A percentile compares a stretch with the other conserved stretches of the same genome.
These are phyloP conservation scores for Acanthosepion pharaonis DNA, from an alignment of 2,888 invertebrate species.

Conservation along the genomic window DNA sequence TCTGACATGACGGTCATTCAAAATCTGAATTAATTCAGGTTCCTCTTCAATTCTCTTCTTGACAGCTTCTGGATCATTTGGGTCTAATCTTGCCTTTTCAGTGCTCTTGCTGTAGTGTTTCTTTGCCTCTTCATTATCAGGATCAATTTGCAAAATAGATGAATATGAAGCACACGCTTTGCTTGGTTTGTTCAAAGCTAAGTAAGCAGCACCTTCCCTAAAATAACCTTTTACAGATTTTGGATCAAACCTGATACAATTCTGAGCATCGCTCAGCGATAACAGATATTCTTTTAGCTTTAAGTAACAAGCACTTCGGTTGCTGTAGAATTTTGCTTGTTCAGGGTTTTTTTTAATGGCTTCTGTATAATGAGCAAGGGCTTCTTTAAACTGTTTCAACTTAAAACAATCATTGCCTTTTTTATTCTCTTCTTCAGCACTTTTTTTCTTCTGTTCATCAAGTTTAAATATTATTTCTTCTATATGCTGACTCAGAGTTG, in stretches of 20 bases:
- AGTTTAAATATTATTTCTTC: background rate
- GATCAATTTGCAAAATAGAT: background rate
- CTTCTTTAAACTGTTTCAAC: background rate
- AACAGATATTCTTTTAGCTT: background rate
- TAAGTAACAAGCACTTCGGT: slow-evolving; percentile 16
- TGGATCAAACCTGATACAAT: background rate
- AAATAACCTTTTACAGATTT: background rate
- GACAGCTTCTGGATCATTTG: slow-evolving; percentile 20
- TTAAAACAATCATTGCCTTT: slow-evolving; percentile 39
- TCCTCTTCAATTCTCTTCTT: background rate
- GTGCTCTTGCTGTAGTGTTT: slow-evolving; percentile 36
- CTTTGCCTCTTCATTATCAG: background rate
- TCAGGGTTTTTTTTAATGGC: slow-evolving; percentile 33
- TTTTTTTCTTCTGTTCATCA: background rate
- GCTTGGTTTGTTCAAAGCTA: background rate
- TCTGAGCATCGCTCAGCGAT: background rate
- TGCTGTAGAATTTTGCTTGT: background rate
- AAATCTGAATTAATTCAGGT: background rate
- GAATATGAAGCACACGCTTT: background rate
- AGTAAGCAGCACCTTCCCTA: background rate
- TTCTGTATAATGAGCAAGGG: background rate
- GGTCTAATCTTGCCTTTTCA: background rate
- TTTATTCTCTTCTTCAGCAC: slow-evolving; percentile 39
- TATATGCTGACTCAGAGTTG: background rate
- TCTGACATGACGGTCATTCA: background rate